Evolutionary conservation across 2,888 invertebrate species (phyloP), one percentile per base, ranked within the genome.

Genomic region (Labia minor): DNA sequence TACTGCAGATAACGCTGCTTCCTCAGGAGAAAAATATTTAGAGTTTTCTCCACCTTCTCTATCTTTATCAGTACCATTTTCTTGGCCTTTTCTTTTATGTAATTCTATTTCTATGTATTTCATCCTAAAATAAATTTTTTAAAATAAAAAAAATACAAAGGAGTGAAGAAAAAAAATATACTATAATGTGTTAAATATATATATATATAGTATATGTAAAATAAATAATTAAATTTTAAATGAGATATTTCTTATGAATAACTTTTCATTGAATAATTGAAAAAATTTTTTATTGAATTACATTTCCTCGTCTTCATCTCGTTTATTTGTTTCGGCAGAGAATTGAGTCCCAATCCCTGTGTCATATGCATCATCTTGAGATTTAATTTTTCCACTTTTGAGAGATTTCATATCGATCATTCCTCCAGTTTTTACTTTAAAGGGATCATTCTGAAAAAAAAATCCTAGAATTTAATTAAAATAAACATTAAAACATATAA

Each of bases 221-320:
- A 26, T 37, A 19, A n/a, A n/a, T n/a, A n/a, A n/a, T n/a, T n/a
- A n/a, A n/a, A n/a, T n/a, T n/a, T n/a, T n/a, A n/a, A n/a, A n/a
- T n/a, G n/a, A n/a, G n/a, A n/a, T n/a, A n/a, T n/a, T n/a, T n/a
- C n/a, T n/a, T n/a, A n/a, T n/a, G n/a, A n/a, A n/a, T n/a, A n/a
- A n/a, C n/a, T n/a, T n/a, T n/a, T n/a, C n/a, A n/a, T 16, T 49
- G 33, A 33, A 33, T 8, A 33, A 11, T 33, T 11, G n/a, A n/a
- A 33, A 33, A 33, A 33, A 8, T 8, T 21, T 37, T 65, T 10
- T 37, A 64, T 80, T 78, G 67, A 81, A 83, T 75, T 82, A 90
- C 97, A 98, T 98, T 80, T 98, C 97, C 75, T 96, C 95, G 78
- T 98, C 98, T 81, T 98, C 98, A 76, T 98, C 98, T 21, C 97